Conservation (phyloP, 2,888 invertebrate genomes). For the Morpho achilles region DNA sequence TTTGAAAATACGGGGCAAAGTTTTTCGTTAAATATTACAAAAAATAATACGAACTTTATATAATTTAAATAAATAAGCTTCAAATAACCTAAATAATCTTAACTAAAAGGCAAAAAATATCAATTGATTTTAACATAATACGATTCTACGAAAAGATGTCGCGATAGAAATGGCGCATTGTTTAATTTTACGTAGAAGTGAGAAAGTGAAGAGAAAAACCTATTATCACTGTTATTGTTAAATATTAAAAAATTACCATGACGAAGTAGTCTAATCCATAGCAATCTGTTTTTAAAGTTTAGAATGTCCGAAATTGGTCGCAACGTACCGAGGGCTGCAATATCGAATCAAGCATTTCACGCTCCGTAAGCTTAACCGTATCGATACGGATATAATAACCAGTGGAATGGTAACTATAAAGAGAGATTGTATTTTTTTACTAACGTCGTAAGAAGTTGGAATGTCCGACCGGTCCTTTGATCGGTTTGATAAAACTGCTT, state of each 20-base stretch:
- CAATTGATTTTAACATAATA: constrained; percentile 4
- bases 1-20: background rate
- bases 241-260: constrained; percentile 21
- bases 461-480: constrained; percentile 76
- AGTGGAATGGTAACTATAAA: constrained; percentile 78
- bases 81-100: constrained; percentile 1
- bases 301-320: constrained; percentile 50
- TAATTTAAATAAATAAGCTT: background rate
- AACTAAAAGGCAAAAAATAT: background rate
- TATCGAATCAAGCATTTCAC: constrained; percentile 71
- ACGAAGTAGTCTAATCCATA: constrained; percentile 29
- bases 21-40: background rate
- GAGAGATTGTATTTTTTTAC: constrained; percentile 77
- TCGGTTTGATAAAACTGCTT: constrained; percentile 74
- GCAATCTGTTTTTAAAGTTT: constrained; percentile 33
- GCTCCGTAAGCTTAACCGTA: constrained; percentile 71
- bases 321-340: constrained; percentile 54
- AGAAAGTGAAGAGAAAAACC: constrained; percentile 4
- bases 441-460: constrained; percentile 78
- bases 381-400: constrained; percentile 77
- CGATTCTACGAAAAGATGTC: constrained; percentile 6
- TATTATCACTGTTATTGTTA: constrained; percentile 9
- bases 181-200: constrained; percentile 9
- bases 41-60: too few species aligned
- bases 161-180: constrained; percentile 2